These are phyloP conservation scores for Apteryx owenii DNA, from an alignment of 2,113 vertebrate species.

Conservation along the genomic window DNA sequence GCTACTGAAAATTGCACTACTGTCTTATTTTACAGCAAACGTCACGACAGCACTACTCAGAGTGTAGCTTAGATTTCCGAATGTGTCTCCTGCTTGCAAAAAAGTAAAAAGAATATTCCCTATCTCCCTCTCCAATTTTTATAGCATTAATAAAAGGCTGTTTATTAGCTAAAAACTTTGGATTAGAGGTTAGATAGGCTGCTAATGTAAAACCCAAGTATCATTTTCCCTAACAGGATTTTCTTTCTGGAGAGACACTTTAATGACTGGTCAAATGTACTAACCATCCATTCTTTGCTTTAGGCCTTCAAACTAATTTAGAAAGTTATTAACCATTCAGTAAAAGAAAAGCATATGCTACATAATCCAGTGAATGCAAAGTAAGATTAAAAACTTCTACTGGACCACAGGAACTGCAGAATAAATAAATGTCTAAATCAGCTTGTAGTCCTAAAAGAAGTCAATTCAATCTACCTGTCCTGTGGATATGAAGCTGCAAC, in stretches of 20 bases:
- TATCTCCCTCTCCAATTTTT: neutral
- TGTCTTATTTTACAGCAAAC: neutral
- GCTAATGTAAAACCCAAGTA: constrained; percentile 25
- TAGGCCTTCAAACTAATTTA: constrained; percentile 68
- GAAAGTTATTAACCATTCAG: constrained; percentile 65
- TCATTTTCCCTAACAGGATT: constrained; percentile 50
- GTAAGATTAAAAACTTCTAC: constrained; percentile 17
- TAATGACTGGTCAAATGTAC: constrained; percentile 71
- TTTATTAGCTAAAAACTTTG: constrained; percentile 14
- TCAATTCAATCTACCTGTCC: neutral
- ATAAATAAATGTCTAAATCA: neutral
- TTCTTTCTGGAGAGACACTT: constrained; percentile 59
- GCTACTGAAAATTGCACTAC: neutral
- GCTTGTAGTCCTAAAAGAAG: neutral
- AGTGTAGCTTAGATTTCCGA: constrained; percentile 30
- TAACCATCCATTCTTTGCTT: constrained; percentile 63
- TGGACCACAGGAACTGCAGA: neutral
- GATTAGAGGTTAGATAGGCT: constrained; percentile 22
- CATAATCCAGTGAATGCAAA: constrained; percentile 42
- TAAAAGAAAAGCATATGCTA: constrained; percentile 26
- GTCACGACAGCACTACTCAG: neutral
- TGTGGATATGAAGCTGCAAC: neutral
- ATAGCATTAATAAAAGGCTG: neutral
- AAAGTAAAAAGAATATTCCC: neutral
- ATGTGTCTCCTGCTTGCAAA: neutral